Base-by-base conservation (phyloP, 2,113 vertebrate genomes). In the Sprattus sprattus region DNA sequence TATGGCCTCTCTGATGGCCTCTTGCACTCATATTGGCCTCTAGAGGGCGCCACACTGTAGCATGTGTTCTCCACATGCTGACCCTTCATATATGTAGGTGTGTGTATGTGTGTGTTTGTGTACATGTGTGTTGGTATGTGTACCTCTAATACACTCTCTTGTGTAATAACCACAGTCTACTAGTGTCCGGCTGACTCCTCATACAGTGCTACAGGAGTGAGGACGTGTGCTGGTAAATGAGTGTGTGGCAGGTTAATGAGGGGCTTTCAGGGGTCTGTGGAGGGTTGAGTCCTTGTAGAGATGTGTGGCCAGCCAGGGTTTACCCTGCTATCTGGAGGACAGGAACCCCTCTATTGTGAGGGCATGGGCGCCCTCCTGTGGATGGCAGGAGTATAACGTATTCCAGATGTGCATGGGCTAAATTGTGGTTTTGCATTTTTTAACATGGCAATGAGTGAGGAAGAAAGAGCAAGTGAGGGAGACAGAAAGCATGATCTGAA, bases 281-380 rank as follows among this genome's bases (percentile, higher is more conserved):
- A 39, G 2, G 39, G 39, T 39, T 39, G 39, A 39, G 15, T 49
- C 49, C 13, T 52, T 20, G 49, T 20, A n/a, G 18, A 20, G 57
- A 20, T 64, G 20, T 64, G 25, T 71, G 64, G 28, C n/a, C 32
- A 28, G 64, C 25, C n/a, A 9, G n/a, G 3, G 64, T 71, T 71
- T 25, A 28, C 10, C 64, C 64, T 13, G 25, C n/a, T 13, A 25
- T 71, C 64, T 71, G 25, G 25, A 71, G 15, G 32, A 28, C 64
- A 32, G 28, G 25, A 10, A 32, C 8, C n/a, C 8, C 25, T 71
- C 9, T 71, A n/a, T n/a, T 25, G 6, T 3, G 45, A 81, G 81
- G 18, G 32, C 81, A 85, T 39, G 71, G 85, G 39, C 82, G 49
- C 90, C 87, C 90, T 88, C 90, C 87, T 47, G 81, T 88, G 90